A percentile compares a stretch with the other conserved stretches of the same genome.
phyloP scores from a whole-genome alignment of 2,888 invertebrate genomes.

The Lomographa bimaculata region DNA sequence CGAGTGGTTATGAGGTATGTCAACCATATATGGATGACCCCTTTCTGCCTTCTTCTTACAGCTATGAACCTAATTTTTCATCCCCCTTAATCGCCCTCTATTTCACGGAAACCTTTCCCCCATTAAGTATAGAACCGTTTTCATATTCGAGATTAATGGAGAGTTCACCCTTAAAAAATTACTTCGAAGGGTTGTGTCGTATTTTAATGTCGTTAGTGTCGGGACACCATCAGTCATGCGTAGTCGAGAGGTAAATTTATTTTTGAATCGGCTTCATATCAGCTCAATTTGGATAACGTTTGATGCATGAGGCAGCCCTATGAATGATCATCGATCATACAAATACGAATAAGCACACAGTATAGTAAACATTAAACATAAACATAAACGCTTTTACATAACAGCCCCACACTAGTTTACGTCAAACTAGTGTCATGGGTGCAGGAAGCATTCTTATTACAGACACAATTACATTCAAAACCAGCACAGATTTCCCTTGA shows the following conservation, averaged over 20 bases:
- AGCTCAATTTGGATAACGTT: slow-evolving; percentile 33
- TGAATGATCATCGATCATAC: slow-evolving; percentile 8
- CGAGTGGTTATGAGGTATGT: too few species aligned
- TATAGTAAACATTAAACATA: too few species aligned
- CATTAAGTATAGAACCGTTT: slow-evolving; percentile 29
- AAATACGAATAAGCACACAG: too few species aligned
- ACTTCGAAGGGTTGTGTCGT: slow-evolving; percentile 58
- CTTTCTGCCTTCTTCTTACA: too few species aligned
- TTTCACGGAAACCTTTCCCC: slow-evolving; percentile 15
- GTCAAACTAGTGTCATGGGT: too few species aligned
- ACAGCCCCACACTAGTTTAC: too few species aligned
- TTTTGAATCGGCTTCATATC: slow-evolving; percentile 42
- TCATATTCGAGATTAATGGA: slow-evolving; percentile 63
- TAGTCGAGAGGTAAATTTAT: slow-evolving; percentile 39
- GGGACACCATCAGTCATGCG: slow-evolving; percentile 67
- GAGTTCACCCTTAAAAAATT: slow-evolving; percentile 70
- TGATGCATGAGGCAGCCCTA: slow-evolving; percentile 11
- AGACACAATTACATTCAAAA: too few species aligned
- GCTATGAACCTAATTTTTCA: slow-evolving; percentile 15
- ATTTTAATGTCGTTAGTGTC: slow-evolving; percentile 70
- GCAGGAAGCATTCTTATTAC: too few species aligned
- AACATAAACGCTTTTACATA: too few species aligned
- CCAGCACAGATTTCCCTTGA: too few species aligned
- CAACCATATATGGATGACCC: too few species aligned
- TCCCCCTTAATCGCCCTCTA: slow-evolving; percentile 23